Evolutionary conservation across 2,888 invertebrate genomes (phyloP).

Genomic region (Ommatoiulus sabulosus): DNA sequence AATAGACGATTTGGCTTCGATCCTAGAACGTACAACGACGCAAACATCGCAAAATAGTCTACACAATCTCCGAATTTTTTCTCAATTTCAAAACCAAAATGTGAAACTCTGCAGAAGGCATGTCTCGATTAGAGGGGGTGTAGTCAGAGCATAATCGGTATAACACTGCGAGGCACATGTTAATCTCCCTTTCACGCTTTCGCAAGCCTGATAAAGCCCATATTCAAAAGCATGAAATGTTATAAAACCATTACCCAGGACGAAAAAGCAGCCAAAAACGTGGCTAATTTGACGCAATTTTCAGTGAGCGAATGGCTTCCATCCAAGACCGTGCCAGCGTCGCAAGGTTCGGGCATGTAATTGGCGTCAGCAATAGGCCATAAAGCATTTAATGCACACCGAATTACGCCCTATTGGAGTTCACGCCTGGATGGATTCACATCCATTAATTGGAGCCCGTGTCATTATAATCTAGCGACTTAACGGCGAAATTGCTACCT

Average conservation of each 20-base stretch:
- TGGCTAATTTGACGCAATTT: constrained; percentile 37
- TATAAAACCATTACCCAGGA: constrained; percentile 7
- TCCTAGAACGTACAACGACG: too few species aligned
- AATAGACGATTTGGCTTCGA: too few species aligned
- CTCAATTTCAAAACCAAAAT: too few species aligned
- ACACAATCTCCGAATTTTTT: too few species aligned
- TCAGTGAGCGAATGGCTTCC: constrained; percentile 9
- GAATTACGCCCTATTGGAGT: constrained; percentile 45
- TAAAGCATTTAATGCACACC: constrained; percentile 47
- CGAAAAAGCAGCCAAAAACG: constrained; percentile 1
- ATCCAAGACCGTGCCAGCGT: neutral
- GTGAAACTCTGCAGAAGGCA: too few species aligned
- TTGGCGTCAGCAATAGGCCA: constrained; percentile 35
- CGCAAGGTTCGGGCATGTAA: constrained; percentile 4
- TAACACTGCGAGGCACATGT: neutral
- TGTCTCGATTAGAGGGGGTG: too few species aligned
- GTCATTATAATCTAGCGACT: constrained; percentile 37
- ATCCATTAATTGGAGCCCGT: constrained; percentile 46
- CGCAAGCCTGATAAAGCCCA: neutral
- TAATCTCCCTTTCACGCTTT: neutral
- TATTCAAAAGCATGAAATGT: constrained; percentile 38
- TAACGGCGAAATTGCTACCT: constrained; percentile 43
- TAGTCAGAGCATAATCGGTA: neutral
- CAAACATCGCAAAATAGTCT: too few species aligned
- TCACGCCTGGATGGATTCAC: constrained; percentile 44